A percentile compares a stretch with the other conserved stretches of the same genome.
Evolutionary conservation across 2,888 invertebrate genomes (phyloP).

Genomic region (Tiliacea citrago): DNA sequence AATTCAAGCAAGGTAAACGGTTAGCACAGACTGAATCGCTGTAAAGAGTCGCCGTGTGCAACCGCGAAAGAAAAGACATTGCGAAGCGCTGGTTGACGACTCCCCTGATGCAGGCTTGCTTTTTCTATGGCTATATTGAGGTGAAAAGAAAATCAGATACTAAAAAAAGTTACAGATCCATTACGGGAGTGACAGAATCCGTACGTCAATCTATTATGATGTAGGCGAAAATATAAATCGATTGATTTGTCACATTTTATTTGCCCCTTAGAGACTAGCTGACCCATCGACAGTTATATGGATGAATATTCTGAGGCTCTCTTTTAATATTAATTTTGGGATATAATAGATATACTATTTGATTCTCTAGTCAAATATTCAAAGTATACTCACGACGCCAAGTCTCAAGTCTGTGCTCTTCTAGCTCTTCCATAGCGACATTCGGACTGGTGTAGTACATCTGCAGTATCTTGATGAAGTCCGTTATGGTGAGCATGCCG

Average conservation of each 20-base stretch:
- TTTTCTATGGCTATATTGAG: neutral
- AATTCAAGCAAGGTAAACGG: neutral
- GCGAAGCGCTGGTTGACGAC: neutral
- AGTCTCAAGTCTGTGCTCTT: conserved; percentile 98
- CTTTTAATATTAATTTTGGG: neutral
- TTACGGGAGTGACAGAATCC: neutral
- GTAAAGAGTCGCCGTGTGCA: neutral
- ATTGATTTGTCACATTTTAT: neutral
- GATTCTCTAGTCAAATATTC: neutral
- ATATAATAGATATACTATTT: neutral
- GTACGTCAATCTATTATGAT: neutral
- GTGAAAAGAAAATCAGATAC: neutral
- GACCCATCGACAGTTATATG: neutral
- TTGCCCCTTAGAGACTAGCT: too few relatives aligned
- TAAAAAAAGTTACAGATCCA: neutral
- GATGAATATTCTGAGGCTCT: neutral
- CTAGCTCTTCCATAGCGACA: conserved; percentile 98
- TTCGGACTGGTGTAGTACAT: conserved; percentile 99
- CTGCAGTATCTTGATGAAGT: conserved; percentile 99
- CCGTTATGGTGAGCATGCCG: conserved; percentile 99
- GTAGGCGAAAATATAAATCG: neutral
- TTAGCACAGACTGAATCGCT: neutral
- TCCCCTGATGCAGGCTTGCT: neutral
- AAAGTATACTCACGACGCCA: conserved; percentile 94
- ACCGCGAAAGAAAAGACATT: neutral